Evolutionary conservation across 2,888 invertebrate species (phyloP).

Genomic region (Silvanus unidentatus): DNA sequence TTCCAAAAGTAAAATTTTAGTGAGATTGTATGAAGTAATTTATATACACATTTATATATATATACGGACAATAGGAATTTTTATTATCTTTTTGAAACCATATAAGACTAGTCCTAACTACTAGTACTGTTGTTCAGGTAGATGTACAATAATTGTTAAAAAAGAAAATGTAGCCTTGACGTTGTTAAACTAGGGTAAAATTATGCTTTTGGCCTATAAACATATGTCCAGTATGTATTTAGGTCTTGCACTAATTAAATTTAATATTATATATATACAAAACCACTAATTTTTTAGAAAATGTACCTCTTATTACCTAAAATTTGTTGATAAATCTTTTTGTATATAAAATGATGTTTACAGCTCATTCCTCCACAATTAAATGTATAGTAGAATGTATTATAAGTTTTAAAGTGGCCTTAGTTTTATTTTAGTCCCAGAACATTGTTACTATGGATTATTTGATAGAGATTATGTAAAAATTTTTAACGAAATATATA

Average conservation of each 20-base stretch:
- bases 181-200: conserved; percentile 26
- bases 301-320: conserved; percentile 16
- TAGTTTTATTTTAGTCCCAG: conserved; percentile 18
- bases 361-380: conserved; percentile 19
- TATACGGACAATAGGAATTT: conserved; percentile 47
- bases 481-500: no score
- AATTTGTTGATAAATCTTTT: conserved; percentile 26
- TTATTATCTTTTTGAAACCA: conserved; percentile 40
- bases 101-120: conserved; percentile 33
- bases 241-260: conserved; percentile 25
- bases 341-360: conserved; percentile 26
- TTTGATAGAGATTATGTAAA: no score
- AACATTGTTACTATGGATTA: no score
- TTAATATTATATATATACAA: conserved; percentile 2
- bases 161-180: conserved; percentile 28
- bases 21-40: conserved; percentile 9
- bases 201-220: conserved; percentile 27
- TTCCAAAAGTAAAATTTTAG: conserved; percentile 5
- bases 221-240: conserved; percentile 19
- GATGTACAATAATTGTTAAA: conserved; percentile 40
- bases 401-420: conserved; percentile 29
- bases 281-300: conserved; percentile 28
- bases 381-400: conserved; percentile 27
- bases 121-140: conserved; percentile 36
- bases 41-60: conserved; percentile 32